A percentile compares a stretch with the other conserved stretches of the same genome.
Conservation (phyloP, 2,888 invertebrate genomes). For the Palloptera scutellata region DNA sequence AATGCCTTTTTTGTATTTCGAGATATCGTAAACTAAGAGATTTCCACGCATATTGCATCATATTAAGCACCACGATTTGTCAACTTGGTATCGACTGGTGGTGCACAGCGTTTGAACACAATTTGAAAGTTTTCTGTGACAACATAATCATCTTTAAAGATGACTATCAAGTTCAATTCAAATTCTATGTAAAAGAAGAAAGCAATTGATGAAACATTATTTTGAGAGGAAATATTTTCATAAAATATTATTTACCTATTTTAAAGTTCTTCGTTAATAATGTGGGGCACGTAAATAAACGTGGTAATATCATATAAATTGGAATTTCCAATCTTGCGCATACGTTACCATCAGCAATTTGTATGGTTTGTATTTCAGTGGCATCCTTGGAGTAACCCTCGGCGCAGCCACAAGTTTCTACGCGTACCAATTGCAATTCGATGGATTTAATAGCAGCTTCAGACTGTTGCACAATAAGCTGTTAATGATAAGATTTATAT, state of each 20-base stretch:
- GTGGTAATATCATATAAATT: conserved; percentile 93
- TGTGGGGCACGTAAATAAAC: conserved; percentile 94
- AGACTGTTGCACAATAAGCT: conserved; percentile 82
- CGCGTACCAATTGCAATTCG: conserved; percentile 91
- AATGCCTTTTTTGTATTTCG: too few species aligned
- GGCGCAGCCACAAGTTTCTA: conserved; percentile 93
- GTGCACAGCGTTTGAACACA: conserved; percentile 49
- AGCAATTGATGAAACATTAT: conserved; percentile 1
- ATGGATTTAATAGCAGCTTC: conserved; percentile 88
- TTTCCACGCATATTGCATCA: too few species aligned
- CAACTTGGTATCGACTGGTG: conserved; percentile 10
- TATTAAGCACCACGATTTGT: background rate
- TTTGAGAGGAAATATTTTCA: background rate
- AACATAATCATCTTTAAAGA: conserved; percentile 91
- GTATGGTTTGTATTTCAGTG: conserved; percentile 98
- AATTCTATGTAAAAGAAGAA: conserved; percentile 74
- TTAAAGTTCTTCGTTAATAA: conserved; percentile 90
- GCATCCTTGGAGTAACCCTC: conserved; percentile 94
- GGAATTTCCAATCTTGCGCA: conserved; percentile 83
- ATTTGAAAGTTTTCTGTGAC: conserved; percentile 91
- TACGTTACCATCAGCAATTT: conserved; percentile 94
- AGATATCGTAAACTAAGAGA: too few species aligned
- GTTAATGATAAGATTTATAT: conserved; percentile 35
- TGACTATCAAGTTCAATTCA: conserved; percentile 90
- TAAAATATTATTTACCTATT: conserved; percentile 74